A percentile compares a stretch with the other conserved stretches of the same genome.
These are phyloP conservation scores for Chalcis sispes DNA, from an alignment of 2,888 invertebrate genomes.

Conservation along the genomic window DNA sequence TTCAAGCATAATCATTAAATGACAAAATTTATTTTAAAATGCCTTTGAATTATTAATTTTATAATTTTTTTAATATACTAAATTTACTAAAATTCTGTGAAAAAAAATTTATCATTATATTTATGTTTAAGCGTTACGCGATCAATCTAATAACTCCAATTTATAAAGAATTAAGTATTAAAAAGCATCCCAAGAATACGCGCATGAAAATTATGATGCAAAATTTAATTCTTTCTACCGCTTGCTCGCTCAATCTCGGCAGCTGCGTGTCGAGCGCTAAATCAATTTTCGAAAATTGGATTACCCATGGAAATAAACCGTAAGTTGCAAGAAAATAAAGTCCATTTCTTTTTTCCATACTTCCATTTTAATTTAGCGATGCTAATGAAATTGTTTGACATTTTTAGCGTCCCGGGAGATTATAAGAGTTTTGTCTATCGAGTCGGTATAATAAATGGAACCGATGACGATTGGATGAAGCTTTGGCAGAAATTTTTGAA, in stretches of 20 bases:
- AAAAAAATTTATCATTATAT: no score
- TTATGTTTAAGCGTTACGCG: slow-evolving; percentile 43
- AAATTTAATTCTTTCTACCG: slow-evolving; percentile 62
- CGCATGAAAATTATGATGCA: slow-evolving; percentile 61
- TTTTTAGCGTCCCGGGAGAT: slow-evolving; percentile 73
- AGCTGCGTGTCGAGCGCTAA: slow-evolving; percentile 62
- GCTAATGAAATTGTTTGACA: not conserved
- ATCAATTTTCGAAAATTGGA: slow-evolving; percentile 65
- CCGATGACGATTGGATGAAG: slow-evolving; percentile 80
- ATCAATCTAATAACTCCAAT: slow-evolving; percentile 48
- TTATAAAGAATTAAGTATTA: slow-evolving; percentile 63
- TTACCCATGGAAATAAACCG: slow-evolving; percentile 52
- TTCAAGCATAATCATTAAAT: not conserved
- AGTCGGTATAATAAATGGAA: slow-evolving; percentile 81
- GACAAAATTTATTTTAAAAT: not conserved
- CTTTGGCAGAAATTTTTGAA: slow-evolving; percentile 80
- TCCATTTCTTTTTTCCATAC: not conserved
- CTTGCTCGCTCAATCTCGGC: slow-evolving; percentile 62
- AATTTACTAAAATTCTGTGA: slow-evolving; percentile 6
- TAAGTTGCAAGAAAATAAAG: slow-evolving; percentile 42
- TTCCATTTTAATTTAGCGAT: not conserved
- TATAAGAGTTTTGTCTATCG: slow-evolving; percentile 86
- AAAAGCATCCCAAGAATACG: slow-evolving; percentile 57
- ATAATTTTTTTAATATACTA: not conserved
- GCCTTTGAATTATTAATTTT: not conserved